Percentiles rank a stretch among this genome's conserved stretches.
These are phyloP conservation scores for Zosterops pallidus DNA, from an alignment of 2,113 vertebrate genomes.

Conservation along the genomic window DNA sequence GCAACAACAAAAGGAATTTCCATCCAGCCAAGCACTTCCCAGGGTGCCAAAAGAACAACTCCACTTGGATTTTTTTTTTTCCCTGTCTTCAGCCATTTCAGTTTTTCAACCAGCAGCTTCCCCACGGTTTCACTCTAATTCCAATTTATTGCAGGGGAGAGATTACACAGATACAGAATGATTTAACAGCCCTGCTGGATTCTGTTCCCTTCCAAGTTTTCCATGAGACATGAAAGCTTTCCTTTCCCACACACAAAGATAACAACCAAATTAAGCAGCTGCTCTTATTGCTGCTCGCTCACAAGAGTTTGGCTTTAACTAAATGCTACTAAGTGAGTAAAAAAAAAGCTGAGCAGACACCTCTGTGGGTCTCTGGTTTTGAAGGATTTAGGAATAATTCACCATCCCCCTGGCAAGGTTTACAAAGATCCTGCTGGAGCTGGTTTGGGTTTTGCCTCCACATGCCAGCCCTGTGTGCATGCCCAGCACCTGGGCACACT, in stretches of 20 bases:
- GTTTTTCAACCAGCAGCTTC: not conserved
- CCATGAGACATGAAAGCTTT: not conserved
- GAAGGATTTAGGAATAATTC: not conserved
- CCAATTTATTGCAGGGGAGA: not conserved
- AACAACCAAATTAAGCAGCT: not conserved
- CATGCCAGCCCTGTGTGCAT: rapidly evolving
- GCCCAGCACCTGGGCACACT: not conserved
- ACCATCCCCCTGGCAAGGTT: not conserved
- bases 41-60: not conserved
- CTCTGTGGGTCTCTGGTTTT: not conserved
- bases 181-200: not conserved
- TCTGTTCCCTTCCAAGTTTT: not conserved
- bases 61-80: not conserved
- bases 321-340: not conserved
- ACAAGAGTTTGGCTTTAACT: not conserved
- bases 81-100: not conserved
- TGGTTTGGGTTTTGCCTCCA: not conserved
- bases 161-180: not conserved
- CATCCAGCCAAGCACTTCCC: not conserved
- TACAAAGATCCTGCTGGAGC: not conserved
- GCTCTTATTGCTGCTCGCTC: not conserved
- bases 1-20: not conserved
- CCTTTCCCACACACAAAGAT: not conserved
- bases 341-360: not conserved
- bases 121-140: not conserved